phyloP scores from a whole-genome alignment of 1,140 invertebrate species.

The Anagrus nilaparvatae region DNA sequence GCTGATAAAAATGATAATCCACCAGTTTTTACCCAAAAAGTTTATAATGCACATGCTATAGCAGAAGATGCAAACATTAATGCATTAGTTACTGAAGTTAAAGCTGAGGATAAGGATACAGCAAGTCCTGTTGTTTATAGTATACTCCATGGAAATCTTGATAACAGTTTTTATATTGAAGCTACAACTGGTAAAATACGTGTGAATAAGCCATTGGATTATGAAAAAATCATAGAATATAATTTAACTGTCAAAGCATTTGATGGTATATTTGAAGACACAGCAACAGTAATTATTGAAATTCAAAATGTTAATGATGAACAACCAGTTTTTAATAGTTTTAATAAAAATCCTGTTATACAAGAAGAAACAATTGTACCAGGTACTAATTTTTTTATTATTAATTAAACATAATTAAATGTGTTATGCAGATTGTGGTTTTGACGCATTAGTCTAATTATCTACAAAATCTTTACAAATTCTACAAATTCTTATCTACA shows the following conservation, averaged over 20 bases:
- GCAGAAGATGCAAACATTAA: slow-evolving; percentile 74
- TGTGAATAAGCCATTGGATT: slow-evolving; percentile 69
- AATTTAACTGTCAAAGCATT: slow-evolving; percentile 64
- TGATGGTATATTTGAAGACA: slow-evolving; percentile 67
- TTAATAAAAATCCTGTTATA: slow-evolving; percentile 56
- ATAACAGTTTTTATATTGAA: slow-evolving; percentile 69
- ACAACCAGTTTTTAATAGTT: slow-evolving; percentile 60
- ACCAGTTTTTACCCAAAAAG: slow-evolving; percentile 61
- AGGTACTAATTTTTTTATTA: slow-evolving; percentile 54
- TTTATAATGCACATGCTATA: slow-evolving; percentile 68
- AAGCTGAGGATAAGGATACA: slow-evolving; percentile 68
- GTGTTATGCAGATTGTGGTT: not conserved
- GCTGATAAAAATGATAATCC: slow-evolving; percentile 87
- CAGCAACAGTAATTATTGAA: slow-evolving; percentile 63
- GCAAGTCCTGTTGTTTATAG: slow-evolving; percentile 71
- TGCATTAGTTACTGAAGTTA: slow-evolving; percentile 69
- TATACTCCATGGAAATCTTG: slow-evolving; percentile 66
- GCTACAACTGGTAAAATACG: slow-evolving; percentile 68
- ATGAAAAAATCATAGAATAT: slow-evolving; percentile 72
- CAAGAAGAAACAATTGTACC: slow-evolving; percentile 54
- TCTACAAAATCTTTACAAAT: not conserved
- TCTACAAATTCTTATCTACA: too few relatives aligned
- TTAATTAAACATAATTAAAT: slow-evolving; percentile 1
- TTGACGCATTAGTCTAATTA: not conserved
- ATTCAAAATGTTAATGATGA: slow-evolving; percentile 80